A percentile compares a stretch with the other conserved stretches of the same genome.
Evolutionary conservation across 2,797 vertebrate genomes (phyloP).

Genomic region (Chromis chromis): DNA sequence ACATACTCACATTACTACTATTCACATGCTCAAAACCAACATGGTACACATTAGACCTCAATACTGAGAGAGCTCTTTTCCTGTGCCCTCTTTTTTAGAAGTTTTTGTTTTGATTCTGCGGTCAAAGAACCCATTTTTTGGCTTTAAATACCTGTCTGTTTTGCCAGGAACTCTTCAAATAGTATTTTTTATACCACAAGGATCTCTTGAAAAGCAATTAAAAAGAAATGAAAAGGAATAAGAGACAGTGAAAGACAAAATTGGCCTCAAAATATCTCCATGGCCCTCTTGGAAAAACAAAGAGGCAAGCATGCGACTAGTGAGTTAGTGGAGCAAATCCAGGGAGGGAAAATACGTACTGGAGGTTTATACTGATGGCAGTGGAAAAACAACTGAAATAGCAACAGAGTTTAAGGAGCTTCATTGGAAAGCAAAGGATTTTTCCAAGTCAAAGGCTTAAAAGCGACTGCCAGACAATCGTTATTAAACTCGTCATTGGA

Average conservation of each 20-base stretch:
- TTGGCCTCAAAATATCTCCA: slow-evolving; percentile 69
- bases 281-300: slow-evolving; percentile 70
- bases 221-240: slow-evolving; percentile 72
- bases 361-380: slow-evolving; percentile 68
- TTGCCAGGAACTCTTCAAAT: slow-evolving; percentile 74
- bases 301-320: slow-evolving; percentile 61
- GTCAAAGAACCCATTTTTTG: slow-evolving; percentile 65
- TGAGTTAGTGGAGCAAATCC: slow-evolving; percentile 72
- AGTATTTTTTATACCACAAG: slow-evolving; percentile 68
- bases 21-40: slow-evolving; percentile 29
- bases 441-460: slow-evolving; percentile 58
- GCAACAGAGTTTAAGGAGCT: slow-evolving; percentile 53
- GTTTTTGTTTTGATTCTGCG: slow-evolving; percentile 68
- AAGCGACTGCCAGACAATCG: slow-evolving; percentile 53
- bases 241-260: slow-evolving; percentile 65
- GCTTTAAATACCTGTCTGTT: slow-evolving; percentile 35
- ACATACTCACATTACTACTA: neutral
- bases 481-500: slow-evolving; percentile 55
- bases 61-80: slow-evolving; percentile 50
- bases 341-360: slow-evolving; percentile 70
- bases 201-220: slow-evolving; percentile 81
- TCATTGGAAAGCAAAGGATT: slow-evolving; percentile 51
- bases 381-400: slow-evolving; percentile 79
- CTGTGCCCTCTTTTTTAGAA: slow-evolving; percentile 59
- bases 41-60: slow-evolving; percentile 49